These are phyloP conservation scores for Temnothorax rugatulus DNA, from an alignment of 2,888 invertebrate genomes.

Conservation along the genomic window DNA sequence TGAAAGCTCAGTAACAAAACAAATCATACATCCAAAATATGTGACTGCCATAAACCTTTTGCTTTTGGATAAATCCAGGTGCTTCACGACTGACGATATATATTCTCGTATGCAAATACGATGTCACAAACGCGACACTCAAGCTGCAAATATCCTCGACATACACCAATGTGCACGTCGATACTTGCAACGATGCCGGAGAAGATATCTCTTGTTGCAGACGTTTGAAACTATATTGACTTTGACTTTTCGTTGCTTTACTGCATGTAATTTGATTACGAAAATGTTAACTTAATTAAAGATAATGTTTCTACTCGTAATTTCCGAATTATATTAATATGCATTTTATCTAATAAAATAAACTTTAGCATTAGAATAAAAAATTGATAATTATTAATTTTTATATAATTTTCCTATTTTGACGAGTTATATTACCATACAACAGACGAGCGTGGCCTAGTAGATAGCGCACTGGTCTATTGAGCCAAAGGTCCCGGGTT, in stretches of 20 bases:
- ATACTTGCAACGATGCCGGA: constrained; percentile 65
- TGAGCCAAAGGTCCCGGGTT: no score
- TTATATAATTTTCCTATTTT: not conserved
- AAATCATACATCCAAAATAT: constrained; percentile 60
- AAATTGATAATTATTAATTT: not conserved
- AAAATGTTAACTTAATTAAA: not conserved
- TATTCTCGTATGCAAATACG: constrained; percentile 75
- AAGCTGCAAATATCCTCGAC: constrained; percentile 62
- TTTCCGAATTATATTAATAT: not conserved
- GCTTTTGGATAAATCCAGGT: not conserved
- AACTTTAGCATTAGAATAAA: not conserved
- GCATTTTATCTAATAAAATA: not conserved
- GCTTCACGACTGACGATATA: constrained; percentile 69
- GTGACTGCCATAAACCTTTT: constrained; percentile 56
- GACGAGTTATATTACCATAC: no score
- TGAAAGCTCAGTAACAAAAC: constrained; percentile 5
- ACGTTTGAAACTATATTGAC: not conserved
- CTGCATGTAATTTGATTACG: not conserved
- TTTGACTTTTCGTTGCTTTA: constrained; percentile 5
- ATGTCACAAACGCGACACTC: constrained; percentile 74
- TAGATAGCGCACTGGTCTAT: no score
- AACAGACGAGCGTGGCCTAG: no score
- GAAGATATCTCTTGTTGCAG: constrained; percentile 33
- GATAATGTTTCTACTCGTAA: not conserved
- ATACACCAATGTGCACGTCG: constrained; percentile 63